Conservation (phyloP, 2,113 vertebrate species). For the Ciconia stormi region DNA sequence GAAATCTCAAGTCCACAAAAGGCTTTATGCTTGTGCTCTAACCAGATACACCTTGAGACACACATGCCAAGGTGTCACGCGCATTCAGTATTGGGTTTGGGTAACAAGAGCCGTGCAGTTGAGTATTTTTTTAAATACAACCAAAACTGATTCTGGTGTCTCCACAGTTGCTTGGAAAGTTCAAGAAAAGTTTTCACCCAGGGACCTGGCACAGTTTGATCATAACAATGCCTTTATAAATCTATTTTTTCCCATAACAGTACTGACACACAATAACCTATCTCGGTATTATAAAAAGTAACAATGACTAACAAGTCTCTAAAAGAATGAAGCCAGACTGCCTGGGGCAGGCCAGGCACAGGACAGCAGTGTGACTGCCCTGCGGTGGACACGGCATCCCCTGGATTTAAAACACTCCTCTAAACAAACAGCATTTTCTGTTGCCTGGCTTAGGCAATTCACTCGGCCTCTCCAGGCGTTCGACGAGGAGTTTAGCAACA, state of each 20-base stretch:
- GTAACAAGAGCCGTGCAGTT: background rate
- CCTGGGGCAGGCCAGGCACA: background rate
- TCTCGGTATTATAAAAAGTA: background rate
- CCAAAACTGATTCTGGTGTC: background rate
- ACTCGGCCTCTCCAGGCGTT: background rate
- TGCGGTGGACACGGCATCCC: fast-evolving
- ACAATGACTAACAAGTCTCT: background rate
- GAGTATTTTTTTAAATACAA: background rate
- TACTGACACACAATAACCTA: no score
- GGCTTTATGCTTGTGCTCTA: background rate
- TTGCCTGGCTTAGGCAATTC: fast-evolving
- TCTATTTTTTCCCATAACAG: fast-evolving
- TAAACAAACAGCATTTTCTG: fast-evolving
- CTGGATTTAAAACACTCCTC: fast-evolving
- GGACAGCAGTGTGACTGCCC: fast-evolving
- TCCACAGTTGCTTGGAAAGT: background rate
- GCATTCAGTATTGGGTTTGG: fast-evolving
- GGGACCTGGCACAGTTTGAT: fast-evolving
- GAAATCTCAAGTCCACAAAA: background rate
- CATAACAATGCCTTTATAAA: background rate
- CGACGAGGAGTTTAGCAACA: background rate
- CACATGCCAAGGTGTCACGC: fast-evolving
- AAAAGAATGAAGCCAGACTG: fast-evolving
- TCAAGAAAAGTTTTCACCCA: background rate
- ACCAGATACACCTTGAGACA: background rate